These are phyloP conservation scores for Myotis davidii DNA, from an alignment of 2,113 vertebrate genomes.

Conservation along the genomic window DNA sequence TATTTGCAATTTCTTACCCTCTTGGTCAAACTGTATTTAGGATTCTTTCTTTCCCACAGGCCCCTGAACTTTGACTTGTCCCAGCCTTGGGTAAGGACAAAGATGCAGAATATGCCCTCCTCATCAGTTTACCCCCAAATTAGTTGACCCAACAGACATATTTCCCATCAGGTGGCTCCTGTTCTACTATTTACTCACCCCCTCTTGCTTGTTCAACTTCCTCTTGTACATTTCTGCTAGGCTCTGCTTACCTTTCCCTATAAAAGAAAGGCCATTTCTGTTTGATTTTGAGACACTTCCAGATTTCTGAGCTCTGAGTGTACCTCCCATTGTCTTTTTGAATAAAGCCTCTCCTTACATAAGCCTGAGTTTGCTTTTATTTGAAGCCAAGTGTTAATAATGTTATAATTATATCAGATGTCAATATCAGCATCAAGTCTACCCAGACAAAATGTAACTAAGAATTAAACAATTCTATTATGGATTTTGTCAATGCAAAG, in stretches of 20 bases:
- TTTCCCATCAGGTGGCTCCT: not conserved
- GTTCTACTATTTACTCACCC: not conserved
- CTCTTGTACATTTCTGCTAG: not conserved
- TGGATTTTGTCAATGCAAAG: not conserved
- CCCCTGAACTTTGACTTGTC: not conserved
- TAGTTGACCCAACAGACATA: not conserved
- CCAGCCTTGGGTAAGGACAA: not conserved
- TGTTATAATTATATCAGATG: not conserved
- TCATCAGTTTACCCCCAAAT: not conserved
- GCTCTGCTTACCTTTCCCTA: not conserved
- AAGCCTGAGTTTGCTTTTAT: not conserved
- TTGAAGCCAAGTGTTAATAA: constrained; percentile 1
- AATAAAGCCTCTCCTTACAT: not conserved
- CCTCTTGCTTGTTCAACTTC: not conserved
- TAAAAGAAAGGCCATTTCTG: not conserved
- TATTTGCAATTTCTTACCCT: not conserved
- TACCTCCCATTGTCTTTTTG: not conserved
- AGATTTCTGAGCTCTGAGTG: not conserved
- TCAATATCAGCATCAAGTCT: not conserved
- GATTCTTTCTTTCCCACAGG: not conserved
- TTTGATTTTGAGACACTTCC: not conserved
- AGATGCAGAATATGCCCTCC: not conserved
- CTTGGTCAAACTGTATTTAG: not conserved
- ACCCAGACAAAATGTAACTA: not conserved
- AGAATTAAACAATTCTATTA: constrained; percentile 24